A percentile compares a stretch with the other conserved stretches of the same genome.
Conservation (phyloP, 2,888 invertebrate species). For the Tribolium freemani region DNA sequence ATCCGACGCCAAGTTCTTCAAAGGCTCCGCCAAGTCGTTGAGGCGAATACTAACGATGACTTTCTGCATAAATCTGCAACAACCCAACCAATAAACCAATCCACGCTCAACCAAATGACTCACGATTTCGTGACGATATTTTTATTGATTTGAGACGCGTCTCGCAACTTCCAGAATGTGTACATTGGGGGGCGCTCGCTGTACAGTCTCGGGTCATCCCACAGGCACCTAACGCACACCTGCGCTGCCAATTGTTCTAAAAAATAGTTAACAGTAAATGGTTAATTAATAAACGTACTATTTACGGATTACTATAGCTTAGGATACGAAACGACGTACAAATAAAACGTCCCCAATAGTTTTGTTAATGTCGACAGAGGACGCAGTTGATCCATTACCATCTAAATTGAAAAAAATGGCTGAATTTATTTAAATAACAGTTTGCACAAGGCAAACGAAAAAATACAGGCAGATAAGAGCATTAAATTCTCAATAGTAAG, state of each 20-base stretch:
- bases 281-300: too few relatives aligned
- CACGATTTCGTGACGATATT: constrained; percentile 59
- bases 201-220: constrained; percentile 90
- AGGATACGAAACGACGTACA: too few relatives aligned
- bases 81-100: not conserved
- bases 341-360: too few relatives aligned
- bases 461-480: too few relatives aligned
- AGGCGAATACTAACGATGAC: constrained; percentile 87
- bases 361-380: too few relatives aligned
- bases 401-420: too few relatives aligned
- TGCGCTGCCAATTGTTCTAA: constrained; percentile 66
- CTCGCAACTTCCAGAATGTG: constrained; percentile 78
- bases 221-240: constrained; percentile 82
- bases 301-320: too few relatives aligned
- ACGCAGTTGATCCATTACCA: too few relatives aligned
- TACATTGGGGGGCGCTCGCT: constrained; percentile 89
- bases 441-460: too few relatives aligned
- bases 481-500: too few relatives aligned
- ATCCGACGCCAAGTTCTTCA: constrained; percentile 81
- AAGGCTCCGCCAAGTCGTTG: constrained; percentile 86
- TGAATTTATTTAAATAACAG: too few relatives aligned
- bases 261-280: not conserved
- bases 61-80: constrained; percentile 84
- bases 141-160: constrained; percentile 67
- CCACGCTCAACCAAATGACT: constrained; percentile 41